Base-by-base conservation (phyloP, 1,140 invertebrate species). In the Patella vulgata region DNA sequence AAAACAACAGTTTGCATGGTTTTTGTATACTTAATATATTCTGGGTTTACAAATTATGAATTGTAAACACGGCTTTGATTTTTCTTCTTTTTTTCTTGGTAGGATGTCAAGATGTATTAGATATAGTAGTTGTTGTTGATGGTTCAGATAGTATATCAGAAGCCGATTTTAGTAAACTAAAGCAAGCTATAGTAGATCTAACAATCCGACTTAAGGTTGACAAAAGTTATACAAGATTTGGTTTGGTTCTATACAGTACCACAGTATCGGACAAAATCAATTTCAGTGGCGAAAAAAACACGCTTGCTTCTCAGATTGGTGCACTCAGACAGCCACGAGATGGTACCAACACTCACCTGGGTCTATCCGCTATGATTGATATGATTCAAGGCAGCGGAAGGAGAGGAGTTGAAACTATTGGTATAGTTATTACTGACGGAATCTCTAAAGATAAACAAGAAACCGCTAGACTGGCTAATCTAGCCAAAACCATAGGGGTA, bases 351-450 rank as follows among this genome's bases (percentile, higher is more conserved):
- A 58, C 63, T 1, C 50, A 65, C 23, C 31, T 68, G 19, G 55
- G 61, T 59, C 51, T n/a, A n/a, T n/a, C n/a, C 17, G 54, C 36
- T 11, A 58, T 60, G 50, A 42, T 58, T 1, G 50, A 67, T n/a
- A 68, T 63, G 53, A 60, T 62, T 25, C 36, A 30, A 6, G 43
- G 19, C 3, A 47, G 62, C 31, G 62, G 56, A 6, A 36, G 69
- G 11, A 36, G 50, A 23, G 55, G 59, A 17, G 69, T 68, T 11
- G 56, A 57, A 8, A 58, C 50, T 21, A 57, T 71, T 3, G 70
- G 55, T 25, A 59, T 72, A 0, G 59, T 72, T 12, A 66, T 72
- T 28, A 72, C 70, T 12, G 70, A 72, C 43, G 66, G 70, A 0
- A 60, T 63, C 12, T 66, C 63, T 1, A 70, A 63, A 44, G 51